phyloP scores from a whole-genome alignment of 2,113 vertebrate species.

The Pseudois nayaur region DNA sequence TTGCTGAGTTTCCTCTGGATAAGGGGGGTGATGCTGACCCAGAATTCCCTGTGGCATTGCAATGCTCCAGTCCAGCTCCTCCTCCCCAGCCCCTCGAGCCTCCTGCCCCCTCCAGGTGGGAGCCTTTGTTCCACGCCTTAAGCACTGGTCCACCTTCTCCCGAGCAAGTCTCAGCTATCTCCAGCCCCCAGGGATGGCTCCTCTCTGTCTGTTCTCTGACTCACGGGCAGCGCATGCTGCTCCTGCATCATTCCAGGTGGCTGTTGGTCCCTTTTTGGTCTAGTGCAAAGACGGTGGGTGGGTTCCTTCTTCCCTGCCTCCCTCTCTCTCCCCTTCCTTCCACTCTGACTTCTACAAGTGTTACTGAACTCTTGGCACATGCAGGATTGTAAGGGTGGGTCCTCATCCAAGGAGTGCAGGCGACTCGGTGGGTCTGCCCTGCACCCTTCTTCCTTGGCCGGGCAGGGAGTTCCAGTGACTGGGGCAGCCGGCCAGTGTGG shows the following conservation, averaged over 20 bases:
- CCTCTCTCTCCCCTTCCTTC: too few relatives aligned
- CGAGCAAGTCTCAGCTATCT: too few relatives aligned
- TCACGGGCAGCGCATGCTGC: too few relatives aligned
- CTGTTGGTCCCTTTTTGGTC: neutral
- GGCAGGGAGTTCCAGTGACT: neutral
- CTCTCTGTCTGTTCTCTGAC: neutral
- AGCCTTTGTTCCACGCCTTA: neutral
- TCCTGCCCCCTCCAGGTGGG: neutral
- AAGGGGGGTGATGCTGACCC: neutral
- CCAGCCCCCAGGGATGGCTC: neutral
- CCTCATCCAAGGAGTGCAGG: neutral
- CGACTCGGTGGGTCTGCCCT: neutral
- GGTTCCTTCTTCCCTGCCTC: neutral
- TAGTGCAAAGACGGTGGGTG: neutral
- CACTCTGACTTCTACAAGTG: too few relatives aligned
- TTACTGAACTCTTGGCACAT: neutral
- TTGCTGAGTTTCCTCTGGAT: neutral
- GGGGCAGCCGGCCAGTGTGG: fast-evolving
- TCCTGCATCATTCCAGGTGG: neutral
- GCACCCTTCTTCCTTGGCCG: neutral
- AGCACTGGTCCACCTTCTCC: neutral
- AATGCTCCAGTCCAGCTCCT: neutral
- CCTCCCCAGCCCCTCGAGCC: neutral
- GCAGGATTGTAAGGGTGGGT: neutral
- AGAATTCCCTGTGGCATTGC: fast-evolving